phyloP scores from a whole-genome alignment of 2,113 vertebrate genomes.

The Sus scrofa region T2T-Sscrofa CM000826.6:76672501-76673000 shows the following conservation, averaged over 20 bases:
- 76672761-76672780: background rate
- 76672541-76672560: background rate
- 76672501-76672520: background rate
- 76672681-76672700: background rate
- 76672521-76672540: background rate
- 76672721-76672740: background rate
- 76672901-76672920: conserved; percentile 22
- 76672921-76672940: background rate
- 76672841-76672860: background rate
- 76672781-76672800: background rate
- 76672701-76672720: background rate
- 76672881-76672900: background rate
- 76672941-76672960: background rate
- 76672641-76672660: background rate
- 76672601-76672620: background rate
- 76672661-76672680: background rate
- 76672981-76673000: background rate
- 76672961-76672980: background rate
- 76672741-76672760: background rate
- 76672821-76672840: background rate
- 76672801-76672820: background rate
- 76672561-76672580: background rate
- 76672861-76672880: background rate
- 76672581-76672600: background rate
- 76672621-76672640: background rate